A percentile compares a stretch with the other conserved stretches of the same genome.
phyloP scores from a whole-genome alignment of 1,140 invertebrate species.

The Mycetomoellerius zeteki region DNA sequence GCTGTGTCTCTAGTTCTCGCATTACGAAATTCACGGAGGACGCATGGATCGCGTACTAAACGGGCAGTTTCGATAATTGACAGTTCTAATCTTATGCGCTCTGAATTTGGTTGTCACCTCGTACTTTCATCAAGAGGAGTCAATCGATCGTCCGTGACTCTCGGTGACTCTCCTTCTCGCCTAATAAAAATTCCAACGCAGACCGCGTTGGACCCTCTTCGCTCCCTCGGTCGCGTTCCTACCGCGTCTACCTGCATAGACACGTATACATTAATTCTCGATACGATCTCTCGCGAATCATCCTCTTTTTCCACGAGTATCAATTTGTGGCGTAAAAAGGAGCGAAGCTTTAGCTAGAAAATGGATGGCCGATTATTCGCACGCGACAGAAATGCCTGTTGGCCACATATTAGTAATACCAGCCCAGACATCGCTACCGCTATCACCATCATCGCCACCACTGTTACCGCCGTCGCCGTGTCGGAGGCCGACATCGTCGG shows the following conservation, averaged over 20 bases:
- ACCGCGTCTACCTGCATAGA: neutral
- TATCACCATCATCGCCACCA: constrained; percentile 19
- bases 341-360: neutral
- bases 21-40: neutral
- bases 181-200: constrained; percentile 38
- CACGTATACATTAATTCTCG: neutral
- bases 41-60: neutral
- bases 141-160: neutral
- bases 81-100: constrained; percentile 10
- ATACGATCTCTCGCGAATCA: neutral
- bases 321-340: neutral
- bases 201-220: neutral
- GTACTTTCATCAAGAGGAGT: neutral
- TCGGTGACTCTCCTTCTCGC: neutral
- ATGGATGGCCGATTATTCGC: constrained; percentile 26
- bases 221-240: neutral
- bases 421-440: constrained; percentile 30
- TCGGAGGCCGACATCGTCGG: constrained; percentile 67
- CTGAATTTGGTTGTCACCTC: neutral
- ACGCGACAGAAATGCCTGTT: constrained; percentile 6
- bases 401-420: neutral
- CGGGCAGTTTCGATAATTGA: neutral
- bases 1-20: neutral
- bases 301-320: neutral
- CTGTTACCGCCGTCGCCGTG: constrained; percentile 50